Evolutionary conservation across 2,888 invertebrate species (phyloP).

Genomic region (Cheilosia grossa): DNA sequence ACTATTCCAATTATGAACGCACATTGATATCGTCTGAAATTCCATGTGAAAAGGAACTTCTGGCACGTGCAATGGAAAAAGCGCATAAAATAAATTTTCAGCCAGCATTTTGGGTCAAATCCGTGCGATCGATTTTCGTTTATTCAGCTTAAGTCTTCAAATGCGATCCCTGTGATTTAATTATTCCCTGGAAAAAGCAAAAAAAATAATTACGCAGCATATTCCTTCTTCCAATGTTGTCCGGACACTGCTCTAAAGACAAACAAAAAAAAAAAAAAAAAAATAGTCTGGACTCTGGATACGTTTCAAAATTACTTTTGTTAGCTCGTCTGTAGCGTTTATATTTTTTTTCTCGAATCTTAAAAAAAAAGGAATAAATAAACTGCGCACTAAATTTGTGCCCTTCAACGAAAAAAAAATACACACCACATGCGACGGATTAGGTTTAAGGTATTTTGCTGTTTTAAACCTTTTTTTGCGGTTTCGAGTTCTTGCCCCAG

Average conservation of each 20-base stretch:
- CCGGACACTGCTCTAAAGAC: not conserved
- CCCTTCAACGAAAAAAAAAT: slow-evolving; percentile 58
- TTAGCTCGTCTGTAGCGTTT: not conserved
- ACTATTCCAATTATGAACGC: no score
- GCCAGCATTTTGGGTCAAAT: no score
- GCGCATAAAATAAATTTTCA: no score
- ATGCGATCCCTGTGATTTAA: no score
- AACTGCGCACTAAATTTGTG: slow-evolving; percentile 63
- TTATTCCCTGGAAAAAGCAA: not conserved
- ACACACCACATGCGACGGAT: slow-evolving; percentile 17
- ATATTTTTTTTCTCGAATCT: not conserved
- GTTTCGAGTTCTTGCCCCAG: slow-evolving; percentile 42
- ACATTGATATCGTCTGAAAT: no score
- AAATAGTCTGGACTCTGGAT: not conserved
- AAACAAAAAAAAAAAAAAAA: not conserved
- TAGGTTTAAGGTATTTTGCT: slow-evolving; percentile 38
- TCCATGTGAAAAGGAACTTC: no score
- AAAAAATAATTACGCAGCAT: not conserved
- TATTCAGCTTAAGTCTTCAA: no score
- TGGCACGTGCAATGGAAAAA: no score
- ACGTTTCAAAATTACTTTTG: slow-evolving; percentile 2
- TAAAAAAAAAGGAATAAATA: slow-evolving; percentile 10
- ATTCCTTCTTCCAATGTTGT: not conserved
- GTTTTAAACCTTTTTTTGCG: slow-evolving; percentile 12
- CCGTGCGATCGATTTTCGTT: no score